A percentile compares a stretch with the other conserved stretches of the same genome.
phyloP scores from a whole-genome alignment of 2,113 vertebrate genomes.

The Esox niger region DNA sequence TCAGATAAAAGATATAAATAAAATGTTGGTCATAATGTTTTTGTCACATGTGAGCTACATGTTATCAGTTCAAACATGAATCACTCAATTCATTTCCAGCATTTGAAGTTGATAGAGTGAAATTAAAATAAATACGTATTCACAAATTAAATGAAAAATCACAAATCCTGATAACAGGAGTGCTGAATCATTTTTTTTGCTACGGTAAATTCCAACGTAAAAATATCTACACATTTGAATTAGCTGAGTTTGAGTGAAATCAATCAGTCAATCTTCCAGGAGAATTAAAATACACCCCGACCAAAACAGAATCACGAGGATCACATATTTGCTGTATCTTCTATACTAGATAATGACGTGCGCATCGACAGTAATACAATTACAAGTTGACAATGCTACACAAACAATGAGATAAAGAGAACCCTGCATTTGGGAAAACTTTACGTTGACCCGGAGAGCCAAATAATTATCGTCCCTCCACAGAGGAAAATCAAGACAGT shows the following conservation, averaged over 20 bases:
- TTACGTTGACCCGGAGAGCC: background rate
- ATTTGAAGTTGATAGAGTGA: slow-evolving; percentile 24
- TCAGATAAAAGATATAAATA: slow-evolving; percentile 55
- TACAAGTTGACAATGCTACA: background rate
- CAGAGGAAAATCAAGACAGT: background rate
- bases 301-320: background rate
- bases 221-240: slow-evolving; percentile 14
- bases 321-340: background rate
- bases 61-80: slow-evolving; percentile 54
- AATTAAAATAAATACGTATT: slow-evolving; percentile 49
- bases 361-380: too few species aligned
- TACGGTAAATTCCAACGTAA: background rate
- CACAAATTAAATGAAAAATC: slow-evolving; percentile 6
- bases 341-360: background rate
- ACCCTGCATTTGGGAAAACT: background rate
- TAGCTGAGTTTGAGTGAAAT: background rate
- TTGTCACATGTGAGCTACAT: slow-evolving; percentile 37
- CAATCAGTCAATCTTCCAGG: background rate
- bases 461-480: background rate
- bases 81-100: slow-evolving; percentile 47
- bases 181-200: slow-evolving; percentile 8
- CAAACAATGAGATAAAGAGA: background rate
- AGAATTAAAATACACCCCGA: background rate
- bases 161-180: slow-evolving; percentile 5
- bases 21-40: slow-evolving; percentile 40